phyloP scores from a whole-genome alignment of 92 coral and sea anemone genomes.

The Epizoanthus stellaris region DNA sequence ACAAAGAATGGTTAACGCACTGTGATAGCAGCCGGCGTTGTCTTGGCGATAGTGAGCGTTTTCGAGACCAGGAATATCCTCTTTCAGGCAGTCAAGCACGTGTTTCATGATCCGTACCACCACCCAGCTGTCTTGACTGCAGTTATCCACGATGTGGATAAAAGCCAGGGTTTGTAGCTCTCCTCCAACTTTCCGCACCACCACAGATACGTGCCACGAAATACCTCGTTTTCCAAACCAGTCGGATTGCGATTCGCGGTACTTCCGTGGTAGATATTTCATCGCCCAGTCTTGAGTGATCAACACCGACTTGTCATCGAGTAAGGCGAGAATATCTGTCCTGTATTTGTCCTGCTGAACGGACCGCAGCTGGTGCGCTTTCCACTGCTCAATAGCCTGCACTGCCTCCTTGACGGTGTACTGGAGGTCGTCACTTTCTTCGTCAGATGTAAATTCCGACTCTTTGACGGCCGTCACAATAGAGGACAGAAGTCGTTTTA shows the following conservation, averaged over 20 bases:
- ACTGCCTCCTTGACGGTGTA: background rate
- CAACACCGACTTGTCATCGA: background rate
- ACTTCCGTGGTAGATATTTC: slow-evolving; percentile 64
- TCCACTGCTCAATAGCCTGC: background rate
- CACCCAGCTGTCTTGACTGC: background rate
- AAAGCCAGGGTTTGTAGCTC: background rate
- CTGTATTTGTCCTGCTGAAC: slow-evolving; percentile 6
- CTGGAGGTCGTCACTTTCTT: background rate
- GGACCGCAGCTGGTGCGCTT: slow-evolving; percentile 1
- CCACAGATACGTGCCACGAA: slow-evolving; percentile 50
- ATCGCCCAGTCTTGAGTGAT: slow-evolving; percentile 3
- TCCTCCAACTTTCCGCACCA: background rate
- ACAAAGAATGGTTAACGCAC: no score
- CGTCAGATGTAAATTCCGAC: background rate
- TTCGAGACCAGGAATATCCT: slow-evolving; percentile 18
- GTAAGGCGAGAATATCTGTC: background rate
- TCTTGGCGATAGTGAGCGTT: background rate
- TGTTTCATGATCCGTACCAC: slow-evolving; percentile 3
- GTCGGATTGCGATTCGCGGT: slow-evolving; percentile 52
- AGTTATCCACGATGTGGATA: background rate
- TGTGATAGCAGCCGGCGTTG: no score
- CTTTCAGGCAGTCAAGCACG: slow-evolving; percentile 22
- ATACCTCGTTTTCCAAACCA: slow-evolving; percentile 65
- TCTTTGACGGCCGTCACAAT: background rate
- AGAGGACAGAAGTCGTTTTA: background rate